Conservation (phyloP, 2,888 invertebrate species). For the Chaetogeoica ovagalla region DNA sequence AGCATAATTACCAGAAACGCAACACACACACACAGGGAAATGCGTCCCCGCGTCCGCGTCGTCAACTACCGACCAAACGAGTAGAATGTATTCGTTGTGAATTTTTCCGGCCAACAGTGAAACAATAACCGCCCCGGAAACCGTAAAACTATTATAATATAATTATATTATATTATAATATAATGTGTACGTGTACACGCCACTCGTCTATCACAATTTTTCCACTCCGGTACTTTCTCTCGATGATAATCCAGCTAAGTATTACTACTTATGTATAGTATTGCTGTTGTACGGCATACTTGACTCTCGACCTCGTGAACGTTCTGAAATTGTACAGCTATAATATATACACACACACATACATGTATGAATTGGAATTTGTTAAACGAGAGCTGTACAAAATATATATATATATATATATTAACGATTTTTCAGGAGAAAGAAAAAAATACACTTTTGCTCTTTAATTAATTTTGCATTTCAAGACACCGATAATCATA, state of each 20-base stretch:
- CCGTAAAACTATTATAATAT: no score
- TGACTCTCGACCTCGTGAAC: not conserved
- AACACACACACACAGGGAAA: no score
- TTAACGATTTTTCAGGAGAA: no score
- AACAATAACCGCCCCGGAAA: not conserved
- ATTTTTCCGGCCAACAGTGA: slow-evolving; percentile 3
- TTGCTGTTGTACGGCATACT: not conserved
- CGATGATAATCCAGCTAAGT: not conserved
- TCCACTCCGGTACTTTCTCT: slow-evolving; percentile 12
- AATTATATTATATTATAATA: no score
- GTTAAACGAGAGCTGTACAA: no score
- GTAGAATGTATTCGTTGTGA: not conserved
- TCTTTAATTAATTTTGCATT: no score
- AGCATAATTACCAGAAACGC: not conserved
- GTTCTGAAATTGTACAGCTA: no score
- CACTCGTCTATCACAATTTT: not conserved
- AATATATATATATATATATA: no score
- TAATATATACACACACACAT: no score
- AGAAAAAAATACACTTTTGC: no score
- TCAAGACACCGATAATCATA: no score
- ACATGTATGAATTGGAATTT: no score
- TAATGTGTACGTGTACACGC: not conserved
- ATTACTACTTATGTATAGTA: not conserved
- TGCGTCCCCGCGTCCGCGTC: not conserved
- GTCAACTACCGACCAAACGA: slow-evolving; percentile 10